Evolutionary conservation across 2,113 vertebrate species (phyloP), one percentile per base, ranked within the genome.

Genomic region (Cynocephalus volans): DNA sequence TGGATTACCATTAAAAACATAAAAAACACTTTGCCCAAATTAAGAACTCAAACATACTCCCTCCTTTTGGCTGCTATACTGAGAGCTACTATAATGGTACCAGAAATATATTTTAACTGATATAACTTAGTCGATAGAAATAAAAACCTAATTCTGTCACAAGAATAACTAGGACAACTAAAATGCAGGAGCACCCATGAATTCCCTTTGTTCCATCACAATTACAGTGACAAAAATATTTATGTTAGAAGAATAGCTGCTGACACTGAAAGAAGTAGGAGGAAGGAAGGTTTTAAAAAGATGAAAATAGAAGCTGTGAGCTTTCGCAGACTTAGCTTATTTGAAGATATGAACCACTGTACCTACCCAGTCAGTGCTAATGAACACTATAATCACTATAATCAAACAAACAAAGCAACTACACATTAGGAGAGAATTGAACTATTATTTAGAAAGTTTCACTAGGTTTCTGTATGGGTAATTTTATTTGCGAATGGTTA

Each of bases 341-440:
- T 96, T 98, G 90, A 98, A 96, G 75, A 96, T 75, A 97, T 28
- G 64, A 98, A 93, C 21, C 69, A n/a, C 70, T 76, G 64, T 94
- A 98, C 97, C 97, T 98, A 98, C 96, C 90, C 28, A 96, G 96
- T 98, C 95, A 91, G 79, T 96, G 93, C 98, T 98, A 98, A 98
- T 97, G 97, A 98, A 97, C 52, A 88, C 75, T 60, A 70, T 97
- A 98, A 98, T 98, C 96, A 98, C 95, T 98, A 95, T 97, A 98
- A 98, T 98, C 97, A 98, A 97, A 98, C 85, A 98, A 98, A 98
- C 95, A 98, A 98, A 98, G 97, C 91, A 98, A 98, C 90, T 79
- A 80, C 79, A 96, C 97, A 98, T 98, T 98, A 98, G 73, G 45
- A 97, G 92, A 86, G 84, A 98, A 97, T 45, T 91, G 97, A 90